Percentiles rank a stretch among this genome's conserved stretches.
Conservation (phyloP, 1,140 invertebrate genomes). For the Medauroidea extradentata region DNA sequence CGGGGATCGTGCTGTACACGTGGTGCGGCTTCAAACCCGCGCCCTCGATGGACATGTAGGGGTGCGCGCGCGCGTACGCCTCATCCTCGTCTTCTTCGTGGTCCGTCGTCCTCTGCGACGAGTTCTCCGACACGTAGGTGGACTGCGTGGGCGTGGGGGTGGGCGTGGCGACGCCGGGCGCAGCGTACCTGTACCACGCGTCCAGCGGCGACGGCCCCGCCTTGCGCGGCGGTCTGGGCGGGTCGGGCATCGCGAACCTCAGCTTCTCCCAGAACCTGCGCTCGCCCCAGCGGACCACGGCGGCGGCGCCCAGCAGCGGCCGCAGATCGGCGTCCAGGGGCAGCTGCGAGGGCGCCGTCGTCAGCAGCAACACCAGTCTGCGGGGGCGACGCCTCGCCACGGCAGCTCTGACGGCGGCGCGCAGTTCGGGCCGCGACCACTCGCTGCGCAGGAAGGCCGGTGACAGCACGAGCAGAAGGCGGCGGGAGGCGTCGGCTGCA, state of each 20-base stretch:
- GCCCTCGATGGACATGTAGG: slow-evolving; percentile 32
- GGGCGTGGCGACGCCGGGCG: slow-evolving; percentile 43
- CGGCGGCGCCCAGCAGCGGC: slow-evolving; percentile 76
- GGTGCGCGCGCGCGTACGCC: slow-evolving; percentile 44
- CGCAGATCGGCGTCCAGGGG: slow-evolving; percentile 76
- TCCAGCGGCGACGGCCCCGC: slow-evolving; percentile 52
- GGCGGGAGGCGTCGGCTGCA: slow-evolving; percentile 67
- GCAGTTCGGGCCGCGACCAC: slow-evolving; percentile 67
- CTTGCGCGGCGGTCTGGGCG: slow-evolving; percentile 48
- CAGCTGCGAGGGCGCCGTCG: slow-evolving; percentile 57
- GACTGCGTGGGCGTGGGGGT: slow-evolving; percentile 59
- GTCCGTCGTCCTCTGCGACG: slow-evolving; percentile 52
- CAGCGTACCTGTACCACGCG: slow-evolving; percentile 48
- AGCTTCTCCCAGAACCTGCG: slow-evolving; percentile 87
- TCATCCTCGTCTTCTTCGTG: slow-evolving; percentile 44
- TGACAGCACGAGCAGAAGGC: slow-evolving; percentile 68
- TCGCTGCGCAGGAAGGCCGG: slow-evolving; percentile 68
- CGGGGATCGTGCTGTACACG: slow-evolving; percentile 52
- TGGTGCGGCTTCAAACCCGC: slow-evolving; percentile 42
- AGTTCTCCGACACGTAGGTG: slow-evolving; percentile 59
- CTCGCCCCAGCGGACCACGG: slow-evolving; percentile 80
- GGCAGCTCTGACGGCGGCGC: slow-evolving; percentile 64
- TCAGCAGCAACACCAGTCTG: slow-evolving; percentile 69
- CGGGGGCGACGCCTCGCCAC: slow-evolving; percentile 50
- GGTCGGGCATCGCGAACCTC: slow-evolving; percentile 81